Base-by-base conservation (phyloP, 1,140 invertebrate species). In the Drosophila micromelanica region DNA sequence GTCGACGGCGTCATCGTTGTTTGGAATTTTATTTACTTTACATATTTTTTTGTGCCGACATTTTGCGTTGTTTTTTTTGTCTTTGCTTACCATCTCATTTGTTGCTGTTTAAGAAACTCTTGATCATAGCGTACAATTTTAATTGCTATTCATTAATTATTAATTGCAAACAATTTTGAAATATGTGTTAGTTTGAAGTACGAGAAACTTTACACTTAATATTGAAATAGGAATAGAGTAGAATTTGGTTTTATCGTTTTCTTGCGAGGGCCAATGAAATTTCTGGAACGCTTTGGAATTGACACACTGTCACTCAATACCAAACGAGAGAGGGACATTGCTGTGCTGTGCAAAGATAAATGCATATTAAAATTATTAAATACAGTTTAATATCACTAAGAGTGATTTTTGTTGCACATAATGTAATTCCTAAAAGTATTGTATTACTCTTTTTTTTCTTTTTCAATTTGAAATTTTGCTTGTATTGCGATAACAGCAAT, bases 1-100 rank as follows among this genome's bases (percentile, higher is more conserved):
- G 78, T 45, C 45, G 51, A 51, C 49, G 46, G 45, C 46, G 38
- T 59, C 32, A 32, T 56, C 30, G 42, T 52, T 67, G 56, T 43
- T 57, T 61, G 54, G 51, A 48, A 69, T 79, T 79, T 75, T 75
- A 62, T 73, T 77, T 46, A 63, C 54, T 63, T 68, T 73, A 49
- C 43, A 64, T 68, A 65, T 73, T 64, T 63, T 63, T 51, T 56
- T 49, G 40, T 76, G 35, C 45, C 59, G 48, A 30, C 35, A 57
- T 20, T 32, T 65, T 40, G 5, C 54, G 35, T 37, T 62, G 62
- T 61, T 69, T 74, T 37, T 57, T 51, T 38, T 57, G 42, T 72
- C 12, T 56, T 67, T 65, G 57, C 20, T 52, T 65, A 45, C 52
- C 57, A 51, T 27, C 5, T 27, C 45, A 65, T 45, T 32, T 12